Evolutionary conservation across 2,888 invertebrate species (phyloP), one percentile per base, ranked within the genome.

Genomic region (Lamproptera curius): DNA sequence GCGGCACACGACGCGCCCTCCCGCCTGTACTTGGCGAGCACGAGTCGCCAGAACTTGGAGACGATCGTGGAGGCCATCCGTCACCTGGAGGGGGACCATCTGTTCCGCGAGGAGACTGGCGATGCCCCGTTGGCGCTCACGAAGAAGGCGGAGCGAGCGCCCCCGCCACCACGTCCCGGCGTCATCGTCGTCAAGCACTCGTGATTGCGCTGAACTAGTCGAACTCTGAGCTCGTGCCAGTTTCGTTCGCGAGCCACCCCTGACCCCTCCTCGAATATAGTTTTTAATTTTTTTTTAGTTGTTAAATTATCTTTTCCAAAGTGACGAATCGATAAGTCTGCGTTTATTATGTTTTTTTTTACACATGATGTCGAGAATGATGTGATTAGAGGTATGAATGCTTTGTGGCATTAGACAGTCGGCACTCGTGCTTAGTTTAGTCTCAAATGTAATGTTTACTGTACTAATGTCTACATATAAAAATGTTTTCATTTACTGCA

Each of bases 11-110:
- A 83, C 35, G 63, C 73, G 1, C 71, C 84, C 0, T 78, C 87
- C 31, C 78, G 88, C 4, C 65, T 88, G 28, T 88, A 88, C 61
- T 68, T 85, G 15, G 85, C 88, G 14, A 88, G 84, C 59, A 95
- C 95, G 42, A 96, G 97, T 54, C 92, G 97, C 46, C 97, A 97
- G 77, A 98, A 98, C 79, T 90, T 99, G 63, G 98, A 99, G 82
- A 98, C 98, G 10, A 98, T 99, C 59, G 97, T 99, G 31, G 98
- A 99, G 79, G 99, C 99, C 46, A 99, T 99, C 68, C 93, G 98
- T 31, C 98, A 99, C 75, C 88, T 99, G 59, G 99, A 99, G 76
- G 98, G 98, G 33, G 98, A 97, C 76, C 96, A 97, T 76, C 87
- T 97, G 71, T 97, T 97, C 83, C 92, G 93, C 56, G 96, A 96